phyloP scores from a whole-genome alignment of 1,140 invertebrate species.

The Charaxes varanes region DNA sequence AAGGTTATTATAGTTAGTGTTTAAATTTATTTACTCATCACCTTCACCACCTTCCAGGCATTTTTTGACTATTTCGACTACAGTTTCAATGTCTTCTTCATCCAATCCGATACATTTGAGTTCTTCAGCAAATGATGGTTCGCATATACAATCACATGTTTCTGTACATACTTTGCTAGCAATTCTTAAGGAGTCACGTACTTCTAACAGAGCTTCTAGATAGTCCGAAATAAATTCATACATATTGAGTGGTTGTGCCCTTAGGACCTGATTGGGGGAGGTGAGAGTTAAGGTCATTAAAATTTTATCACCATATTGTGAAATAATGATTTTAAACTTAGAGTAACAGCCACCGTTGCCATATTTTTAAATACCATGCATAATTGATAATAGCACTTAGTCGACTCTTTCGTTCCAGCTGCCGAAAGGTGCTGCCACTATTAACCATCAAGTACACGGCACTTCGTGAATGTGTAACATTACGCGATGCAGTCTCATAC shows the following conservation, averaged over 20 bases:
- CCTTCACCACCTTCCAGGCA: slow-evolving; percentile 20
- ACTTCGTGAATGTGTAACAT: too few relatives aligned
- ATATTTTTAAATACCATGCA: too few relatives aligned
- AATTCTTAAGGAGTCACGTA: slow-evolving; percentile 70
- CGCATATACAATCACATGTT: slow-evolving; percentile 22
- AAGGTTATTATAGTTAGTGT: too few relatives aligned
- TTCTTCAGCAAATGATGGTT: slow-evolving; percentile 31
- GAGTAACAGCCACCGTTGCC: too few relatives aligned
- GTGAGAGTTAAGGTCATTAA: slow-evolving; percentile 3
- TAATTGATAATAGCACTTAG: too few relatives aligned
- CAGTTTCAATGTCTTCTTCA: slow-evolving; percentile 24
- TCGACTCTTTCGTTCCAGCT: too few relatives aligned
- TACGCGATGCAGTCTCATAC: too few relatives aligned
- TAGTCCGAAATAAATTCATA: slow-evolving; percentile 81
- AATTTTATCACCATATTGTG: background rate
- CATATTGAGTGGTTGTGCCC: slow-evolving; percentile 73
- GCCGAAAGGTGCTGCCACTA: too few relatives aligned
- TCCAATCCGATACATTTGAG: slow-evolving; percentile 26
- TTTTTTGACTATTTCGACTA: slow-evolving; percentile 27
- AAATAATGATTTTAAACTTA: background rate
- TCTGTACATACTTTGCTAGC: slow-evolving; percentile 33
- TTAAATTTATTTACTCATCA: too few relatives aligned
- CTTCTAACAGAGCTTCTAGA: slow-evolving; percentile 77
- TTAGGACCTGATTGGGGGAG: slow-evolving; percentile 64
- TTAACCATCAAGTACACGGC: too few relatives aligned